Evolutionary conservation across 2,113 vertebrate species (phyloP).

Genomic region (Charina bottae): DNA sequence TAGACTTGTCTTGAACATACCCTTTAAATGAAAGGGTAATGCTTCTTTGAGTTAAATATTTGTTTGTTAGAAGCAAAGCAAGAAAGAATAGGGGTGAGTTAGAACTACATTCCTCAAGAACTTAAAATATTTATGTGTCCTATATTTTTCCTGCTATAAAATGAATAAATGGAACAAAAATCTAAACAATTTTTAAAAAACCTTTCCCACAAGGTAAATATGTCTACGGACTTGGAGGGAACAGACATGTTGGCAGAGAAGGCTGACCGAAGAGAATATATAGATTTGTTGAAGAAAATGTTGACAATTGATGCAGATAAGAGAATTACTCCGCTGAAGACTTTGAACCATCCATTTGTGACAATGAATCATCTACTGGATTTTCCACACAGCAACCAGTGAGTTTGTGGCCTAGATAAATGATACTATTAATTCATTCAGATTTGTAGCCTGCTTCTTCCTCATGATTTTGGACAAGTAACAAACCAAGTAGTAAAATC

Average conservation of each 20-base stretch:
- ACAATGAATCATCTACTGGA: conserved; percentile 97
- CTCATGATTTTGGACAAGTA: neutral
- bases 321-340: conserved; percentile 95
- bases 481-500: neutral
- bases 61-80: neutral
- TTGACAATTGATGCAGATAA: conserved; percentile 97
- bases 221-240: conserved; percentile 95
- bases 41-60: neutral
- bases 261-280: conserved; percentile 95
- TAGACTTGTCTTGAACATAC: neutral
- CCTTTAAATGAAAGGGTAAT: neutral
- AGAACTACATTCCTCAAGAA: neutral
- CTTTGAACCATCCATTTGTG: conserved; percentile 94
- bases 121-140: neutral
- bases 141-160: neutral
- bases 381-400: conserved; percentile 98
- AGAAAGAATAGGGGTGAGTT: neutral
- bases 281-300: conserved; percentile 98
- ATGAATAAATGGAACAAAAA: neutral
- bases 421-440: neutral
- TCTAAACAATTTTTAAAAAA: neutral
- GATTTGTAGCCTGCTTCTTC: neutral
- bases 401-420: conserved; percentile 61
- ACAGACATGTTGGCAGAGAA: conserved; percentile 98
- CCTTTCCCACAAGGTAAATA: conserved; percentile 87